These are phyloP conservation scores for Thalassoma bifasciatum DNA, from an alignment of 2,113 vertebrate species.

Conservation along the genomic window DNA sequence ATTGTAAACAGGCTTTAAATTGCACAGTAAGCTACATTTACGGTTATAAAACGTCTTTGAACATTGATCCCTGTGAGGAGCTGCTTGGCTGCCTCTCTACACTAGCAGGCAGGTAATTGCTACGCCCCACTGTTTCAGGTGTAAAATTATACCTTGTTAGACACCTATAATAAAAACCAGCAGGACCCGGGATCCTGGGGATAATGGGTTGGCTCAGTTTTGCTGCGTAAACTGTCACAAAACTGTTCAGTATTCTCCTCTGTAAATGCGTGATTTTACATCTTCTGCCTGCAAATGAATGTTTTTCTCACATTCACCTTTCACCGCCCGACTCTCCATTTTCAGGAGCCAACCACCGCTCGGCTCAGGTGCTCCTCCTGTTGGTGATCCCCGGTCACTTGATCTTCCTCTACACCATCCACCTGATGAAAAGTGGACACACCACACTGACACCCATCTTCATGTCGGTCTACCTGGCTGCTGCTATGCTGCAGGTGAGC, in stretches of 20 bases:
- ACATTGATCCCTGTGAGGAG: slow-evolving; percentile 1
- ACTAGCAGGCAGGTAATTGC: neutral
- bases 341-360: slow-evolving; percentile 94
- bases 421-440: slow-evolving; percentile 97
- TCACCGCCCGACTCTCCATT: neutral
- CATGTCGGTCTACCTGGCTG: slow-evolving; percentile 89
- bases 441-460: slow-evolving; percentile 94
- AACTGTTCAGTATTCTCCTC: neutral
- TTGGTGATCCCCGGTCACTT: slow-evolving; percentile 93
- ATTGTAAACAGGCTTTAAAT: slow-evolving; percentile 13
- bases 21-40: neutral
- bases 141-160: slow-evolving; percentile 15
- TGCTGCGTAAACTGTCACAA: neutral
- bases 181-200: neutral
- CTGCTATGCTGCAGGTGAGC: slow-evolving; percentile 93
- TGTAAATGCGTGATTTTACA: neutral
- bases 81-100: neutral
- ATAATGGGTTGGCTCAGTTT: neutral
- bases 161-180: slow-evolving; percentile 2
- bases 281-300: neutral
- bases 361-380: slow-evolving; percentile 94
- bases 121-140: neutral
- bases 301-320: neutral
- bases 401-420: slow-evolving; percentile 96
- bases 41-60: neutral